phyloP scores from a whole-genome alignment of 2,113 vertebrate genomes.

The Drymodes brunneopygia region DNA sequence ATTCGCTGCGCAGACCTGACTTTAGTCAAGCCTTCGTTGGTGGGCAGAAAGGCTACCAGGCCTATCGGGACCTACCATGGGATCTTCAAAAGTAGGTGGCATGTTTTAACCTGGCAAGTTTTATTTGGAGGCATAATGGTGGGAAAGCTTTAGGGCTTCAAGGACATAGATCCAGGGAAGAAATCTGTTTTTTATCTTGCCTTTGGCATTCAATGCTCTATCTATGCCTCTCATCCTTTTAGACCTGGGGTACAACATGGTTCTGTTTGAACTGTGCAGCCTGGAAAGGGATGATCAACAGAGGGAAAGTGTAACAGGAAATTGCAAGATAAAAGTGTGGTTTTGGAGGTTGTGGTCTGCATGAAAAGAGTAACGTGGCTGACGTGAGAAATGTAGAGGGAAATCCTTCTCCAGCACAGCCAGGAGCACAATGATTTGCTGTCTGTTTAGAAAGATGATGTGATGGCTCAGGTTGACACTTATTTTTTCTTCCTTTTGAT shows the following conservation, averaged over 20 bases:
- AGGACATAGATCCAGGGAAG: neutral
- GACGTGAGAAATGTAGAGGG: neutral
- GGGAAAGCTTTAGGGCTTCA: neutral
- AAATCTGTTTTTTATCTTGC: neutral
- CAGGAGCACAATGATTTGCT: neutral
- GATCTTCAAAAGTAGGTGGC: conserved; percentile 62
- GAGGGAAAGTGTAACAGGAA: neutral
- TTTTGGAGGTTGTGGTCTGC: neutral
- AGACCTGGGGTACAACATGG: neutral
- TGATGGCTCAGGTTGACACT: neutral
- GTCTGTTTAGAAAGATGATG: neutral
- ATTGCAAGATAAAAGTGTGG: neutral
- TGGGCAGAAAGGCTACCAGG: conserved; percentile 41
- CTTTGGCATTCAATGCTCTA: neutral
- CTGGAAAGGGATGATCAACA: neutral
- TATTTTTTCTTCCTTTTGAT: neutral
- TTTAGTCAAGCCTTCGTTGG: conserved; percentile 40
- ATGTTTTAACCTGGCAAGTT: neutral
- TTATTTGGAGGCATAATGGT: neutral
- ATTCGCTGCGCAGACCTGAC: neutral
- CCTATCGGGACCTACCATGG: conserved; percentile 50
- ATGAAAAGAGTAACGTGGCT: neutral
- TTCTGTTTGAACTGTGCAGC: neutral
- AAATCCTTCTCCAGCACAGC: neutral
- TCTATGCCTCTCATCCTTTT: neutral